A percentile compares a stretch with the other conserved stretches of the same genome.
These are phyloP conservation scores for Acrocyrtus sp. DNA, from an alignment of 2,888 invertebrate species.

Conservation along the genomic window DNA sequence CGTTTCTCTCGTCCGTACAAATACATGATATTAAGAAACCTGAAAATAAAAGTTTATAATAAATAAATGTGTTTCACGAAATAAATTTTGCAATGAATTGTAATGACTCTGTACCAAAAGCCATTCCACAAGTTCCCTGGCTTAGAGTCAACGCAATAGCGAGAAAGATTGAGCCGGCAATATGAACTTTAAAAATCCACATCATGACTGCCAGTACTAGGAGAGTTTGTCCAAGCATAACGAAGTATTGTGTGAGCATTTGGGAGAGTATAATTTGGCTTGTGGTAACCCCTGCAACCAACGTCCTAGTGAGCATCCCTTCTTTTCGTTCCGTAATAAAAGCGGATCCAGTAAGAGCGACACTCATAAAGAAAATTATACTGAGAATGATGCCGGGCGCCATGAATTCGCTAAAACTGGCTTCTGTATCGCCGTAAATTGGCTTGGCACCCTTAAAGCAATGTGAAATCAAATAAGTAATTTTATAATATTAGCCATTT, in stretches of 20 bases:
- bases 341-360: slow-evolving; percentile 91
- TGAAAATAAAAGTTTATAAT: slow-evolving; percentile 64
- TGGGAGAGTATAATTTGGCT: slow-evolving; percentile 93
- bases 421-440: slow-evolving; percentile 87
- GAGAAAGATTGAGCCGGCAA: slow-evolving; percentile 85
- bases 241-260: slow-evolving; percentile 92
- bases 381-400: slow-evolving; percentile 93
- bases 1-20: slow-evolving; percentile 91
- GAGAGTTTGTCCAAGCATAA: slow-evolving; percentile 93
- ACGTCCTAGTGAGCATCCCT: slow-evolving; percentile 89
- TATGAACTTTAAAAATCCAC: slow-evolving; percentile 88
- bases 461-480: not conserved
- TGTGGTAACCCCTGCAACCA: slow-evolving; percentile 92
- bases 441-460: slow-evolving; percentile 79
- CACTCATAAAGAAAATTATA: slow-evolving; percentile 95
- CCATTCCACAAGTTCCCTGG: slow-evolving; percentile 96
- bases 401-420: slow-evolving; percentile 95
- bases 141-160: slow-evolving; percentile 87
- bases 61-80: slow-evolving; percentile 10
- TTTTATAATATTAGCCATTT: not conserved
- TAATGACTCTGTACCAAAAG: slow-evolving; percentile 79
- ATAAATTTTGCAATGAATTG: not conserved
- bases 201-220: slow-evolving; percentile 93
- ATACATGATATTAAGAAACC: slow-evolving; percentile 92
- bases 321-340: slow-evolving; percentile 91